Conservation (phyloP, 2,113 vertebrate genomes). For the Poicephalus meyeri region DNA sequence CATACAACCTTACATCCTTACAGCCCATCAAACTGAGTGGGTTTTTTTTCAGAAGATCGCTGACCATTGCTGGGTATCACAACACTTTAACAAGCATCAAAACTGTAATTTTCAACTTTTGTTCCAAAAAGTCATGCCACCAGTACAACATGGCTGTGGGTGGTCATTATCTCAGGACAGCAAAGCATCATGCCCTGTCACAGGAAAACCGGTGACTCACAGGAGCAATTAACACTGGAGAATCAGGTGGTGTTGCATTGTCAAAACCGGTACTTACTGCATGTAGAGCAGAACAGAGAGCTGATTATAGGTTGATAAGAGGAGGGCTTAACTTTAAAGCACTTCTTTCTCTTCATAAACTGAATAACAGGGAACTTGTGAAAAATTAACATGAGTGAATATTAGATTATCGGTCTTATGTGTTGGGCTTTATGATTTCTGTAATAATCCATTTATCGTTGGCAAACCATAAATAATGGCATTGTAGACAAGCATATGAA, state of each 20-base stretch:
- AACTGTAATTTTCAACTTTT: neutral
- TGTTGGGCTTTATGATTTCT: neutral
- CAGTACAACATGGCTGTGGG: neutral
- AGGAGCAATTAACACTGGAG: neutral
- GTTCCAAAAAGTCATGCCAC: neutral
- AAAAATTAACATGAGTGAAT: neutral
- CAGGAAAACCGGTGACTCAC: neutral
- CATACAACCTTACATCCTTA: neutral
- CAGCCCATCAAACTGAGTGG: neutral
- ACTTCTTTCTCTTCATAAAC: neutral
- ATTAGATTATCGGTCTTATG: neutral
- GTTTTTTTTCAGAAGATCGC: rapidly evolving
- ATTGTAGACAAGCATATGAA: neutral
- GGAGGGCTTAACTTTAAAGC: neutral
- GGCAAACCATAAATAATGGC: neutral
- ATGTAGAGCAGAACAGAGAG: neutral
- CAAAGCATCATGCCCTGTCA: neutral
- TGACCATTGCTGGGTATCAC: neutral
- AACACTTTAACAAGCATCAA: neutral
- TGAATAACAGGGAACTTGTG: neutral
- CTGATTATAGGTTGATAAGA: neutral
- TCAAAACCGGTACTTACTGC: neutral
- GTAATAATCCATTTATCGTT: neutral
- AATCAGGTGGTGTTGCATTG: neutral
- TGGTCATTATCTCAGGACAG: neutral